A percentile compares a stretch with the other conserved stretches of the same genome.
Conservation (phyloP, 1,140 invertebrate genomes). For the Drosophila ficusphila region DNA sequence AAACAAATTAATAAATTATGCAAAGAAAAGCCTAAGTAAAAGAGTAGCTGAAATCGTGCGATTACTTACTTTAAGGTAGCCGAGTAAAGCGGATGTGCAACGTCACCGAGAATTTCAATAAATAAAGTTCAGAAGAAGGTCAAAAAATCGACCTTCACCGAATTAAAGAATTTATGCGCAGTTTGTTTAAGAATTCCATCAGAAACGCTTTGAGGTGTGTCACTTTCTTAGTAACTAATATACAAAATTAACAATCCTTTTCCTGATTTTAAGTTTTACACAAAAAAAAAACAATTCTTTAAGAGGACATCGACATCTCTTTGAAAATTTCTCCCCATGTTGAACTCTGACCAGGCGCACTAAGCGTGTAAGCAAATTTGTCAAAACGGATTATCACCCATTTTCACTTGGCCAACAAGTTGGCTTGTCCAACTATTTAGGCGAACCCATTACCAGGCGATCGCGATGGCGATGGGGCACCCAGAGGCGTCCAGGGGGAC, state of each 20-base stretch:
- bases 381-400: conserved; percentile 83
- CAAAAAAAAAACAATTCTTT: neutral
- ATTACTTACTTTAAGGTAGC: neutral
- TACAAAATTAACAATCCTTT: neutral
- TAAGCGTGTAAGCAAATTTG: conserved; percentile 78
- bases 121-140: too few species aligned
- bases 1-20: too few species aligned
- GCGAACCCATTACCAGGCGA: conserved; percentile 71
- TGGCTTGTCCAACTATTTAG: conserved; percentile 70
- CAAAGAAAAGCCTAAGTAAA: neutral
- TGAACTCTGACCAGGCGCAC: conserved; percentile 66
- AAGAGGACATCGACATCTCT: conserved; percentile 28
- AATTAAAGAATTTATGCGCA: too few species aligned
- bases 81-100: too few species aligned
- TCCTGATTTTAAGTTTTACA: neutral
- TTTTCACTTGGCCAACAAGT: conserved; percentile 67
- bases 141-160: too few species aligned
- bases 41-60: too few species aligned
- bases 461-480: conserved; percentile 25
- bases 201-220: too few species aligned
- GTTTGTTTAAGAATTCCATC: too few species aligned
- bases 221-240: neutral
- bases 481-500: neutral
- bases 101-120: too few species aligned
- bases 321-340: conserved; percentile 53